These are phyloP conservation scores for Drosophila setosimentum DNA, from an alignment of 2,888 invertebrate genomes.

Conservation along the genomic window DNA sequence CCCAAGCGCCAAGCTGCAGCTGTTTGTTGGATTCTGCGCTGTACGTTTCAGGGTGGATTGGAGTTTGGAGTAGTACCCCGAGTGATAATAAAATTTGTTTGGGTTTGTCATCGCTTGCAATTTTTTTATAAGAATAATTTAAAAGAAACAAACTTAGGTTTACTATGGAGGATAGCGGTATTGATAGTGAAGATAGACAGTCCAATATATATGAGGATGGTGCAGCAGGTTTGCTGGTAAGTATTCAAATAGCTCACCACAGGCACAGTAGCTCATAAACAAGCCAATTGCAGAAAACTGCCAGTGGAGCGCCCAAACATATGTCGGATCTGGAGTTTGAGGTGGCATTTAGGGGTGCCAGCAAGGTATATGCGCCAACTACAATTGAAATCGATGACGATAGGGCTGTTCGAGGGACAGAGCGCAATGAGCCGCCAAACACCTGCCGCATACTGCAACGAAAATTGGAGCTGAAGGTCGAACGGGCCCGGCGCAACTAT, in stretches of 20 bases:
- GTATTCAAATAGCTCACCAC: slow-evolving; percentile 19
- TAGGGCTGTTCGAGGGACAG: slow-evolving; percentile 45
- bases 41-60: slow-evolving; percentile 61
- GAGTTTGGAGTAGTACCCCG: slow-evolving; percentile 57
- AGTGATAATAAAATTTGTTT: slow-evolving; percentile 67
- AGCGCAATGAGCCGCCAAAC: slow-evolving; percentile 79
- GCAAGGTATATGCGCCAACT: slow-evolving; percentile 65
- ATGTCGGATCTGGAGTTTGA: slow-evolving; percentile 82
- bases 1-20: slow-evolving; percentile 48
- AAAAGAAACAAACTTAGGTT: slow-evolving; percentile 10
- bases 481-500: slow-evolving; percentile 85
- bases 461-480: slow-evolving; percentile 85
- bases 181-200: slow-evolving; percentile 84
- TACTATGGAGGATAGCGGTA: slow-evolving; percentile 83
- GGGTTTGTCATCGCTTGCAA: slow-evolving; percentile 61
- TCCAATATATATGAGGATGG: slow-evolving; percentile 75
- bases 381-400: slow-evolving; percentile 75
- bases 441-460: slow-evolving; percentile 85
- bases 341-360: slow-evolving; percentile 79
- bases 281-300: slow-evolving; percentile 63
- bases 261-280: slow-evolving; percentile 45
- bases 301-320: slow-evolving; percentile 72
- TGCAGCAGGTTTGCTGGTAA: slow-evolving; percentile 71
- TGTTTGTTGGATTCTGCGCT: slow-evolving; percentile 69
- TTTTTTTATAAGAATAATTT: slow-evolving; percentile 23